Evolutionary conservation across 2,888 invertebrate genomes (phyloP), one percentile per base, ranked within the genome.

Genomic region (Cryptosula pallasiana): DNA sequence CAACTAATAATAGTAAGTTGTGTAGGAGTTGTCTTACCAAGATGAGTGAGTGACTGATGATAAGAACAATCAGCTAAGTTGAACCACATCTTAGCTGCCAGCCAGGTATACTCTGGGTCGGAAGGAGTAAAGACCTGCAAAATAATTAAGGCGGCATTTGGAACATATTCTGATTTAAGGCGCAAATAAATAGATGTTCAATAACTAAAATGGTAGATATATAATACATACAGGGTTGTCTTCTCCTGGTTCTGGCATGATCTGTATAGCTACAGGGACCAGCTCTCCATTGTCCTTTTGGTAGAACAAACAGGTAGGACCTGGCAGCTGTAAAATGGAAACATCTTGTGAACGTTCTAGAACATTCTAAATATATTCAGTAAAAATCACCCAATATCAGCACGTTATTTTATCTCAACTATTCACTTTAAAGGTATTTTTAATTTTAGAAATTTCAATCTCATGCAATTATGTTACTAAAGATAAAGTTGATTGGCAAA

Each of bases 251-350:
- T 83, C 73, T 76, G 86, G 86, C 73, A 80, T 82, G 35, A 87
- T 79, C 75, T 87, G 86, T 45, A 87, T 87, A 5, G 86, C 86
- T 3, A 87, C 77, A 0, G 87, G 87, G 71, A 83, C 76, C 71
- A 87, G 76, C 54, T 81, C 77, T 23, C 79, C 76, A 1, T 81
- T 76, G 55, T 78, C 80, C 74, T 85, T 82, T n/a, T 84, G 76
- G 75, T 81, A 85, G 77, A 87, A 86, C 71, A 87, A 77, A 0
- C 82, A 86, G 27, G 86, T 78, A 1, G 87, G 86, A 29, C 80
- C 76, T 72, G 79, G 78, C 25, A 86, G 54, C 83, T 83, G 72
- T 20, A 75, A 74, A 16, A 45, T n/a, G n/a, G n/a, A n/a, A n/a
- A n/a, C n/a, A n/a, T n/a, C n/a, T n/a, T n/a, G n/a, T n/a, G n/a